Evolutionary conservation across 2,113 vertebrate genomes (phyloP).

Genomic region (Penelope pileata): DNA sequence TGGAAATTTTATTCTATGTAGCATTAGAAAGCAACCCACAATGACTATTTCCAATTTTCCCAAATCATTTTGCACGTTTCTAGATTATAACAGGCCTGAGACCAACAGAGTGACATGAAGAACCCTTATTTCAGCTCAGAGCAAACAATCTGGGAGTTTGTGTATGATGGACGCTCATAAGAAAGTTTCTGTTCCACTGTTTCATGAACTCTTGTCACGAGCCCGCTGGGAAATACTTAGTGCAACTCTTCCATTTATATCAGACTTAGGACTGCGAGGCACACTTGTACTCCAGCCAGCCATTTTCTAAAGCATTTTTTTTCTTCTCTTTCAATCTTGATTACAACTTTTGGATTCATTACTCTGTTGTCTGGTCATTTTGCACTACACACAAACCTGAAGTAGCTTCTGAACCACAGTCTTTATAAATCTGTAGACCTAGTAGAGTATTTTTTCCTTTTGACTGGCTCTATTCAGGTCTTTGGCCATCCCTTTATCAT

Average conservation of each 20-base stretch:
- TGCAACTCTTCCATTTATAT: not conserved
- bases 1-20: not conserved
- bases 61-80: not conserved
- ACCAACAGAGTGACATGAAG: not conserved
- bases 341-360: not conserved
- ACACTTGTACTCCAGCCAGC: not conserved
- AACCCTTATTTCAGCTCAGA: not conserved
- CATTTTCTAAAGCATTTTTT: not conserved
- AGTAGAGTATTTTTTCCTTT: not conserved
- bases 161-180: not conserved
- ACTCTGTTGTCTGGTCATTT: not conserved
- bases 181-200: not conserved
- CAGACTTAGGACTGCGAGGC: accelerated
- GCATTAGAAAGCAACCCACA: not conserved
- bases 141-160: not conserved
- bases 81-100: not conserved
- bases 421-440: not conserved
- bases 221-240: not conserved
- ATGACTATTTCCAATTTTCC: not conserved
- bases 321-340: not conserved
- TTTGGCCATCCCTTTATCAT: not conserved
- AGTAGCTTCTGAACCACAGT: not conserved
- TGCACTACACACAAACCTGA: not conserved
- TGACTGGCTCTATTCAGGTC: not conserved
- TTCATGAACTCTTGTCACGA: not conserved